Base-by-base conservation (phyloP, 1,140 invertebrate species). In the Melipona quadrifasciata region DNA sequence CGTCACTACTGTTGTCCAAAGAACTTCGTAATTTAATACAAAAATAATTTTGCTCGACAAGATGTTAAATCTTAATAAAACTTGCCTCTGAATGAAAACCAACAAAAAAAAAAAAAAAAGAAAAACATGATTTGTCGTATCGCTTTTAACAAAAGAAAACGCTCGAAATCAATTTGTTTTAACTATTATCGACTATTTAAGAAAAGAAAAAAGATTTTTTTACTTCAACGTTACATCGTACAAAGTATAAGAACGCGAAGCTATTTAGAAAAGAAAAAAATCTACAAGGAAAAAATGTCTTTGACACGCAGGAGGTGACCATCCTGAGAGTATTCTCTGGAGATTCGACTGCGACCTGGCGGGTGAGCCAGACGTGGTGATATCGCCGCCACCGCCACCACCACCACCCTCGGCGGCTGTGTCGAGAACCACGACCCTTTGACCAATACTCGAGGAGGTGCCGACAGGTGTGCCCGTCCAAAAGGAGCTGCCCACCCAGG, bases 361-460 rank as follows among this genome's bases (percentile, higher is more conserved):
- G 84, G 93, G 92, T 93, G 94, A 95, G 76, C 94, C 94, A 31
- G 94, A 95, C 78, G 93, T 95, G 74, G 92, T 95, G 74, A 93
- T 94, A 80, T 94, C 94, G 39, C 94, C 94, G 16, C 93, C 93
- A 1, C 93, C 93, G 6, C 93, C 94, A 4, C 93, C 94, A 12
- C 91, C 93, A 2, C 93, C 93, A 14, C 90, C 90, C 31, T 93
- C 93, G 27, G 92, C 91, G 24, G 86, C 91, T 14, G 90, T 94
- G n/a, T 92, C 93, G 75, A 93, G 93, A 64, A 93, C 92, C 47
- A 94, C 93, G 87, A 95, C 93, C 65, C 93, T 95, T 91, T 94
- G 94, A 94, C 94, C 94, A 84, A 95, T 95, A 93, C 92, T 95
- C 27, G 94, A 95, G 79, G 94, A 95, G 92, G 93, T 94, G 73